Conservation (phyloP, 2,888 invertebrate genomes). For the Tinea semifulvella region DNA sequence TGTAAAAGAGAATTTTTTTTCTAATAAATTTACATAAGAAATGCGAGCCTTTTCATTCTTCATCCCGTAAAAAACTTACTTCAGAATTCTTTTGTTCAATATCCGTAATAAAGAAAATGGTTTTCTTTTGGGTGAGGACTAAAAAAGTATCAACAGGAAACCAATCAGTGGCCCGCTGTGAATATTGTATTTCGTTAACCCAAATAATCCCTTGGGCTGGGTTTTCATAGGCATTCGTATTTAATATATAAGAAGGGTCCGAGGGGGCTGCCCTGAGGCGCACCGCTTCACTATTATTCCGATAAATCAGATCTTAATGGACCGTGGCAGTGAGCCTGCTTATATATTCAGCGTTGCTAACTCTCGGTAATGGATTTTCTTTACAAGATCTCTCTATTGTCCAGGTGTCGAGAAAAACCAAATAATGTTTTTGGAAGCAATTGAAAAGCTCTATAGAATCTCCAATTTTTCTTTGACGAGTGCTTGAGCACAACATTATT, state of each 20-base stretch:
- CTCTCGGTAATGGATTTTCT: constrained; percentile 12
- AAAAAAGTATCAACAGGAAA: constrained; percentile 14
- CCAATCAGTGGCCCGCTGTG: constrained; percentile 15
- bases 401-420: constrained; percentile 9
- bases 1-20: neutral
- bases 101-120: constrained; percentile 5
- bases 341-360: constrained; percentile 13
- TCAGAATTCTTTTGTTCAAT: constrained; percentile 11
- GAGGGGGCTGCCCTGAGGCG: constrained; percentile 4
- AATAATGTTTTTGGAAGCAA: constrained; percentile 2
- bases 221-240: constrained; percentile 12
- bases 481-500: neutral
- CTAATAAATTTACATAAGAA: constrained; percentile 9
- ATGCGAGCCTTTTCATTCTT: constrained; percentile 8
- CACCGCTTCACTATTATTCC: constrained; percentile 13
- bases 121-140: constrained; percentile 7
- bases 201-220: constrained; percentile 13
- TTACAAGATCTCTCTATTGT: constrained; percentile 1
- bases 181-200: constrained; percentile 15
- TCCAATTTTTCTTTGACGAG: neutral
- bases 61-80: constrained; percentile 9
- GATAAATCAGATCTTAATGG: constrained; percentile 13
- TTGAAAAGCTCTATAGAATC: neutral
- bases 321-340: constrained; percentile 4
- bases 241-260: constrained; percentile 10